These are phyloP conservation scores for Heterotis niloticus DNA, from an alignment of 2,113 vertebrate genomes.

Conservation along the genomic window DNA sequence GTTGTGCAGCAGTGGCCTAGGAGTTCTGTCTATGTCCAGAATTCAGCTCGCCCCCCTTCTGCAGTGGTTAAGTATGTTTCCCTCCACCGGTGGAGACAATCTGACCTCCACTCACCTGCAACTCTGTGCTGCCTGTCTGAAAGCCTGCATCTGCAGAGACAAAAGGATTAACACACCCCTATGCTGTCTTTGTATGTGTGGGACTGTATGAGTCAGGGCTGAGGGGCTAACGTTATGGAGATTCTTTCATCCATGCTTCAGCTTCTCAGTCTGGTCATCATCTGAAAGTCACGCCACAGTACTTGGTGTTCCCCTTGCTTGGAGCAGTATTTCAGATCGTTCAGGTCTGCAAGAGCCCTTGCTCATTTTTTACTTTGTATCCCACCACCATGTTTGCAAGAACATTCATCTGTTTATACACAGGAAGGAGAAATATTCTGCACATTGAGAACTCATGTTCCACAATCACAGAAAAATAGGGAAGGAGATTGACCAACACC, in stretches of 20 bases:
- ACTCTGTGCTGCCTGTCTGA: neutral
- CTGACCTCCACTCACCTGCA: conserved; percentile 4
- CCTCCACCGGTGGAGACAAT: neutral
- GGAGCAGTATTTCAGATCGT: conserved; percentile 26
- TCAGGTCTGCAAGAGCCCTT: conserved; percentile 37
- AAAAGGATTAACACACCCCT: neutral
- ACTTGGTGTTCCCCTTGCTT: neutral
- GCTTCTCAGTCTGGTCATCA: conserved; percentile 36
- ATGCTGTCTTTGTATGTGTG: neutral
- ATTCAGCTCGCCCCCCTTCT: too few species aligned
- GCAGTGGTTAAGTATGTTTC: too few species aligned
- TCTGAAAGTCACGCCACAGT: conserved; percentile 34
- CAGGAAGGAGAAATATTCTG: conserved; percentile 39
- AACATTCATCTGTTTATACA: conserved; percentile 23
- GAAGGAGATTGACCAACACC: conserved; percentile 55
- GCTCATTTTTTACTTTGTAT: conserved; percentile 47
- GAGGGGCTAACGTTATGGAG: neutral
- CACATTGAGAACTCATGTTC: conserved; percentile 43
- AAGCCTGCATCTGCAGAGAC: conserved; percentile 12
- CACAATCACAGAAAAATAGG: conserved; percentile 42
- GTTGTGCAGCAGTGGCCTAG: too few species aligned
- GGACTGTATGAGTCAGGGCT: neutral
- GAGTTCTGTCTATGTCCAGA: too few species aligned
- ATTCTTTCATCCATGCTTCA: neutral
- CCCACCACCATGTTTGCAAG: conserved; percentile 21